Conservation (phyloP, 1,140 invertebrate genomes). For the Rhopalosiphum maidis region DNA sequence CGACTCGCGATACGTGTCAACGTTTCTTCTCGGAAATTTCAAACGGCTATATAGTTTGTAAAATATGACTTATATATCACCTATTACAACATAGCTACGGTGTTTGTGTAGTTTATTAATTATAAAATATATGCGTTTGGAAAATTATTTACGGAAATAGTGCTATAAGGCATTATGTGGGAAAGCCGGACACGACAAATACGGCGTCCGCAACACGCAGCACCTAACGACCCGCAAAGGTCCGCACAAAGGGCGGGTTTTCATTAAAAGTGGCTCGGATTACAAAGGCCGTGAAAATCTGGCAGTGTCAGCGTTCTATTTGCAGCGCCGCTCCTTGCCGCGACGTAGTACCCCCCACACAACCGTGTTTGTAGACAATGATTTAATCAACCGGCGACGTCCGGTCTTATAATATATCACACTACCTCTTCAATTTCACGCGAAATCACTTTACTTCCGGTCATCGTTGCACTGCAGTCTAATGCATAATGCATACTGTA, state of each 20-base stretch:
- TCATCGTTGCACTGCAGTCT: constrained; percentile 23
- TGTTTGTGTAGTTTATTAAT: not conserved
- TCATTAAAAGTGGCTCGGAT: constrained; percentile 42
- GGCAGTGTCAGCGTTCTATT: not conserved
- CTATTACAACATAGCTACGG: not conserved
- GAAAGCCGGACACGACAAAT: not conserved
- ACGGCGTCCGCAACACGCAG: not conserved
- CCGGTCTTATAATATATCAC: not conserved
- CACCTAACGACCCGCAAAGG: constrained; percentile 4
- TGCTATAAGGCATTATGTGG: not conserved
- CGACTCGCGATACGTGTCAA: not conserved
- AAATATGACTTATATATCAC: not conserved
- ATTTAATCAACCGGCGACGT: constrained; percentile 45
- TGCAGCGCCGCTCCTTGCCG: not conserved
- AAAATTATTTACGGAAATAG: not conserved
- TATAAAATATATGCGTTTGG: not conserved
- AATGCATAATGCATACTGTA: constrained; percentile 47
- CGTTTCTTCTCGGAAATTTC: not conserved
- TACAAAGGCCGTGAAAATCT: constrained; percentile 26
- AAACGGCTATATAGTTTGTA: not conserved
- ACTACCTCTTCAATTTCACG: constrained; percentile 24
- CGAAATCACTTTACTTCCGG: constrained; percentile 28
- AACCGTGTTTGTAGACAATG: not conserved
- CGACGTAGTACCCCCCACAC: not conserved
- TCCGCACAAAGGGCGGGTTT: constrained; percentile 34